Evolutionary conservation across 1,140 invertebrate genomes (phyloP).

Genomic region (Globodera ellingtonae): DNA sequence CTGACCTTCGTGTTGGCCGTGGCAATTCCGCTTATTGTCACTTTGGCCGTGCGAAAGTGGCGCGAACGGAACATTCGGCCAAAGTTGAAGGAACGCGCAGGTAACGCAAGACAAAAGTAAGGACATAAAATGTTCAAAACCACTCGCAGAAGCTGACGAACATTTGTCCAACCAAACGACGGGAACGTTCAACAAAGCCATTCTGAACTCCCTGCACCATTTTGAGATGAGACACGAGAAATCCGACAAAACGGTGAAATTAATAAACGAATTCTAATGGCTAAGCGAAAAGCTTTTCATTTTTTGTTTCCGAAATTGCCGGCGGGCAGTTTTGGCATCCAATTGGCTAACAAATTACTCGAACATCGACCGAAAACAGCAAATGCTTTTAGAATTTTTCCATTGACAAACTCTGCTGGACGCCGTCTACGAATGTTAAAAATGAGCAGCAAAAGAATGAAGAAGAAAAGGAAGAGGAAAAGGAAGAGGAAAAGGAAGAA

Average conservation of each 20-base stretch:
- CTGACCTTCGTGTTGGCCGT: conserved; percentile 76
- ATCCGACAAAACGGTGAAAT: not conserved
- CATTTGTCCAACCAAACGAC: conserved; percentile 1
- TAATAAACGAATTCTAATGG: not conserved
- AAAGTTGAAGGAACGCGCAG: conserved; percentile 13
- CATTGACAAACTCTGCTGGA: not conserved
- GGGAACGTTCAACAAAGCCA: conserved; percentile 8
- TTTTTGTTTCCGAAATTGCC: conserved; percentile 2
- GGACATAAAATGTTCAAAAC: not conserved
- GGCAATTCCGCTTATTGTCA: conserved; percentile 7
- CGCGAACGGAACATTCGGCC: not conserved
- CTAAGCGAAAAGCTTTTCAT: not conserved
- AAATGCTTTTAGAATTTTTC: not conserved
- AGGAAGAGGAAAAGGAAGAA: not conserved
- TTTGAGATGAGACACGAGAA: not conserved
- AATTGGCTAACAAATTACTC: not conserved
- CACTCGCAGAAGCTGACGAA: conserved; percentile 1
- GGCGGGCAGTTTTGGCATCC: not conserved
- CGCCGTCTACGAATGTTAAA: not conserved
- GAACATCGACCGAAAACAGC: no score
- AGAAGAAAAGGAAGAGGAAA: not conserved
- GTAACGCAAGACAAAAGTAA: not conserved
- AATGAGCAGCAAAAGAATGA: not conserved
- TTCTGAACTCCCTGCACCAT: conserved; percentile 16
- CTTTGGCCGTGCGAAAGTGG: conserved; percentile 20